A percentile compares a stretch with the other conserved stretches of the same genome.
These are phyloP conservation scores for Semotilus atromaculatus DNA, from an alignment of 2,797 vertebrate species.

Conservation along the genomic window DNA sequence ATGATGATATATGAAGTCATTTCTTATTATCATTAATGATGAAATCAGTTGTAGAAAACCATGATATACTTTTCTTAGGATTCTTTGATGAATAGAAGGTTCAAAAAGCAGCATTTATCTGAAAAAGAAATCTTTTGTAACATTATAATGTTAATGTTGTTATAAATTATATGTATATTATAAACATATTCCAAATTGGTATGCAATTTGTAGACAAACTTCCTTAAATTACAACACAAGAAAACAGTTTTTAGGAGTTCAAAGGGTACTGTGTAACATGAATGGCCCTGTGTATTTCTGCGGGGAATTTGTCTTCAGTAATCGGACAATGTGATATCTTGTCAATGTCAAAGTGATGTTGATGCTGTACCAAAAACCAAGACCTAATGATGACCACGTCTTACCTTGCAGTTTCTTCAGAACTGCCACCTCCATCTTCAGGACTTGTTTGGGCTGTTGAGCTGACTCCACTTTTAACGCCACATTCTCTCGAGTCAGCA, in stretches of 20 bases:
- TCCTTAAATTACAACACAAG: neutral
- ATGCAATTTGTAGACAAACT: neutral
- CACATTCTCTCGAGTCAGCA: slow-evolving; percentile 95
- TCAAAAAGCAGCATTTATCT: neutral
- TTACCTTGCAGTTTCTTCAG: slow-evolving; percentile 97
- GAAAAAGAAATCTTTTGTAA: neutral
- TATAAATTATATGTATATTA: neutral
- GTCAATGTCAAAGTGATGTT: slow-evolving; percentile 30
- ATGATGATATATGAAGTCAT: neutral
- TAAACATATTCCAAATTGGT: neutral
- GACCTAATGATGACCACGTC: slow-evolving; percentile 34
- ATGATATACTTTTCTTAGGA: neutral
- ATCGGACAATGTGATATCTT: neutral
- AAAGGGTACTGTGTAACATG: neutral
- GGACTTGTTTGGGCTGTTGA: slow-evolving; percentile 96
- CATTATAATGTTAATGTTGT: neutral
- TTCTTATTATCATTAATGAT: neutral
- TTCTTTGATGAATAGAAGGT: neutral
- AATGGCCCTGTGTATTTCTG: neutral
- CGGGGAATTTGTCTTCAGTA: neutral
- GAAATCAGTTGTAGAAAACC: neutral
- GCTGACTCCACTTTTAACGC: slow-evolving; percentile 97
- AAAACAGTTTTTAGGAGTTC: neutral
- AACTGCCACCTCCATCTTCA: slow-evolving; percentile 99
- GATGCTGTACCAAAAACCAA: slow-evolving; percentile 3